A percentile compares a stretch with the other conserved stretches of the same genome.
Evolutionary conservation across 2,797 vertebrate genomes (phyloP).

Genomic region (Champsocephalus gunnari): DNA sequence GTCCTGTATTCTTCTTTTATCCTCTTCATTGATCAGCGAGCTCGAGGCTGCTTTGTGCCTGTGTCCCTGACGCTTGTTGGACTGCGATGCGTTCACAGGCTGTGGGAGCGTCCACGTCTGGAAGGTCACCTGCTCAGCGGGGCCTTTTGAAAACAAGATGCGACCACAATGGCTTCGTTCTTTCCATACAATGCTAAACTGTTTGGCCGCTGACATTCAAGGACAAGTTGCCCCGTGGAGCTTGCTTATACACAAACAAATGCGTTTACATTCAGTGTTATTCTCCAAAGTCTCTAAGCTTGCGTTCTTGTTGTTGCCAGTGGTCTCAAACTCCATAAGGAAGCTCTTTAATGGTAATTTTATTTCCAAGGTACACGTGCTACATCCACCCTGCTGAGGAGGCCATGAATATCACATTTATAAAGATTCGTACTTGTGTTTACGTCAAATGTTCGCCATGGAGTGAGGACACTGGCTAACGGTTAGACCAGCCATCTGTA

Average conservation of each 20-base stretch:
- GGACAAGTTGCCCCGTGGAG: neutral
- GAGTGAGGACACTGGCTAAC: conserved; percentile 40
- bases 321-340: neutral
- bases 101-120: conserved; percentile 3
- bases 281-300: neutral
- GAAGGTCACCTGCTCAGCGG: conserved; percentile 1
- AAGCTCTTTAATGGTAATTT: neutral
- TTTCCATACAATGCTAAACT: neutral
- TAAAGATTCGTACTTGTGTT: conserved; percentile 14
- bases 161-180: neutral
- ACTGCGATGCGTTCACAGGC: conserved; percentile 12
- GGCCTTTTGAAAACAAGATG: neutral
- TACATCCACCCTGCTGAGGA: neutral
- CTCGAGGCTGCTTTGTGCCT: conserved; percentile 4
- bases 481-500: conserved; percentile 62
- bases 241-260: neutral
- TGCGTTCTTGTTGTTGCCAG: neutral
- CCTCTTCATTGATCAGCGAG: conserved; percentile 9
- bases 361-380: neutral
- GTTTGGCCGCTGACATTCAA: conserved; percentile 1
- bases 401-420: neutral
- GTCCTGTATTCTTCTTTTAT: neutral
- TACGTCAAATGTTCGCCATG: conserved; percentile 30
- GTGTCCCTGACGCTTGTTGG: neutral
- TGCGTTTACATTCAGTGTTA: neutral